Conservation (phyloP, 2,113 vertebrate genomes). For the Emydocephalus ijimae region DNA sequence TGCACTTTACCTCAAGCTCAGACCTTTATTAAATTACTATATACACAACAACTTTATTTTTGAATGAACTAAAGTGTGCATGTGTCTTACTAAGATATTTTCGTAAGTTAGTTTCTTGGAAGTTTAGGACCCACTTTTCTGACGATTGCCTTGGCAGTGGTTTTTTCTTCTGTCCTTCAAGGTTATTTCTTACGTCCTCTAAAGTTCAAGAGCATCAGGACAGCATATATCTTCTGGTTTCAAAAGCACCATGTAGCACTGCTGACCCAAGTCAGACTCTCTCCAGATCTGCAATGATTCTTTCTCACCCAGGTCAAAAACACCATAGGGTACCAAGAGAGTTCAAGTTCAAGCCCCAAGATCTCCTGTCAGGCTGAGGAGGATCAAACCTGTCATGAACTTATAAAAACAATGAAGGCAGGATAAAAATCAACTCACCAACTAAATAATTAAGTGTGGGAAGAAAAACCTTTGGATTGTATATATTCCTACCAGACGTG, state of each 20-base stretch:
- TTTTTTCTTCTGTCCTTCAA: not conserved
- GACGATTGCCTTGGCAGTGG: not conserved
- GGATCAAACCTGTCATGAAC: not conserved
- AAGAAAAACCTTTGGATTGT: not conserved
- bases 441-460: not conserved
- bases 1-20: too few species aligned
- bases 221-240: not conserved
- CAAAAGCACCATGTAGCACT: not conserved
- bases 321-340: not conserved
- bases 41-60: not conserved
- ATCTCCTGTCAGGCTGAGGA: not conserved
- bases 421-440: not conserved
- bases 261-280: not conserved
- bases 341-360: not conserved
- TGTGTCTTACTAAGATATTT: not conserved
- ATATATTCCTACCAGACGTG: not conserved
- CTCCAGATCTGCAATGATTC: not conserved
- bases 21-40: too few species aligned
- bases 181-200: not conserved
- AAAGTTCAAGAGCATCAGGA: not conserved
- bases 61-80: not conserved
- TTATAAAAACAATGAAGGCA: not conserved
- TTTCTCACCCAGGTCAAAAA: not conserved
- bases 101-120: not conserved
- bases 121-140: not conserved